Conservation (phyloP, 1,140 invertebrate species). For the Mercenaria mercenaria region DNA sequence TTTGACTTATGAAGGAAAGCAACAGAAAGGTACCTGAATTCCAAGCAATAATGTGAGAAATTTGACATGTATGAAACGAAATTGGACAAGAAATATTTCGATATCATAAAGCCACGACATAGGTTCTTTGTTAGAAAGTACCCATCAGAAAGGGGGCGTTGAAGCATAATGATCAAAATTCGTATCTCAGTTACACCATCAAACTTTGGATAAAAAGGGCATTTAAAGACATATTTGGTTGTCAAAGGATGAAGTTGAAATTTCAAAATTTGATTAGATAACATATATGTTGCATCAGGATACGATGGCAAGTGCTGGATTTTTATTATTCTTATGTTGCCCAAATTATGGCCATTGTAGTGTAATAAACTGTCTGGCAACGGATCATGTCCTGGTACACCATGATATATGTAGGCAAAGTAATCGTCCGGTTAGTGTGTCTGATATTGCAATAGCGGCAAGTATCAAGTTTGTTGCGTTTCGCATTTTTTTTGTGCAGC, state of each 20-base stretch:
- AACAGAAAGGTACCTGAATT: constrained; percentile 33
- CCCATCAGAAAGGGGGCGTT: neutral
- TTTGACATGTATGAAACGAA: neutral
- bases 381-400: constrained; percentile 18
- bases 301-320: too few species aligned
- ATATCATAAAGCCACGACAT: neutral
- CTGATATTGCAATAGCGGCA: constrained; percentile 47
- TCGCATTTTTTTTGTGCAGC: constrained; percentile 39
- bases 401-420: constrained; percentile 53
- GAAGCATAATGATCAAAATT: neutral
- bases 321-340: too few species aligned
- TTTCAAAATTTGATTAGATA: too few species aligned
- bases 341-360: too few species aligned
- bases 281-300: too few species aligned
- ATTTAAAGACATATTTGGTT: too few species aligned
- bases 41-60: constrained; percentile 36
- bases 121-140: neutral
- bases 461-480: constrained; percentile 46
- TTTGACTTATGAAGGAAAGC: neutral
- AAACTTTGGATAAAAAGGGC: too few species aligned
- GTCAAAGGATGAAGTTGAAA: too few species aligned
- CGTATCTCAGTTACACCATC: too few species aligned
- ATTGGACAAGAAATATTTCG: neutral
- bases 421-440: constrained; percentile 44
- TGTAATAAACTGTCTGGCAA: too few species aligned